These are phyloP conservation scores for Zosterops japonicus DNA, from an alignment of 2,113 vertebrate species.

Conservation along the genomic window DNA sequence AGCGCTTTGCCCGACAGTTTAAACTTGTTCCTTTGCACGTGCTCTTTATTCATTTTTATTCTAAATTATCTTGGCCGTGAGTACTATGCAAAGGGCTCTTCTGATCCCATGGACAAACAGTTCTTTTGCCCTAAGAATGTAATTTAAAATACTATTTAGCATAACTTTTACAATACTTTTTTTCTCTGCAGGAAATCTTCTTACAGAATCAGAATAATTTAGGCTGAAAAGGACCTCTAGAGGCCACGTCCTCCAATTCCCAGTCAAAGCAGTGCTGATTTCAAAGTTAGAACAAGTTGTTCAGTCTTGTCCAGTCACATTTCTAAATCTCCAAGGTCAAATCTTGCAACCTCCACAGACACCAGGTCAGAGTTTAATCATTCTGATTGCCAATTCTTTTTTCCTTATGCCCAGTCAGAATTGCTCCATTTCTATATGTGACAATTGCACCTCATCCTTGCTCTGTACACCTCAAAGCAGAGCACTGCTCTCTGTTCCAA, in stretches of 20 bases:
- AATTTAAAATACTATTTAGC: background rate
- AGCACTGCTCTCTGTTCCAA: background rate
- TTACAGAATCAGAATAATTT: background rate
- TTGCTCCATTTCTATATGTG: background rate
- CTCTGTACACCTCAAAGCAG: background rate
- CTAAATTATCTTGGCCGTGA: background rate
- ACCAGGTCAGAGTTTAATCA: background rate
- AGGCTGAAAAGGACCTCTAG: slow-evolving; percentile 5
- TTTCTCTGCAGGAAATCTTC: background rate
- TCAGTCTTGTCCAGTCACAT: background rate
- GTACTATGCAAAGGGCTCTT: background rate
- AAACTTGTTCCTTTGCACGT: background rate
- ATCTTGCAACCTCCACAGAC: background rate
- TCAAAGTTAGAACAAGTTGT: background rate
- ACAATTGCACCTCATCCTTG: background rate
- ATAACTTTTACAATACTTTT: background rate
- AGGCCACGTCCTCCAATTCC: background rate
- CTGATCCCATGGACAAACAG: background rate
- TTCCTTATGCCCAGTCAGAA: background rate
- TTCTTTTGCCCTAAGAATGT: background rate
- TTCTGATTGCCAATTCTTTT: background rate
- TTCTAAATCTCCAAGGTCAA: background rate
- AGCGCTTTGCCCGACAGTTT: background rate
- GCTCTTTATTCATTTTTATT: background rate
- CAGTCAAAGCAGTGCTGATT: background rate